Conservation (phyloP, 1,140 invertebrate species). For the Nasonia giraulti region DNA sequence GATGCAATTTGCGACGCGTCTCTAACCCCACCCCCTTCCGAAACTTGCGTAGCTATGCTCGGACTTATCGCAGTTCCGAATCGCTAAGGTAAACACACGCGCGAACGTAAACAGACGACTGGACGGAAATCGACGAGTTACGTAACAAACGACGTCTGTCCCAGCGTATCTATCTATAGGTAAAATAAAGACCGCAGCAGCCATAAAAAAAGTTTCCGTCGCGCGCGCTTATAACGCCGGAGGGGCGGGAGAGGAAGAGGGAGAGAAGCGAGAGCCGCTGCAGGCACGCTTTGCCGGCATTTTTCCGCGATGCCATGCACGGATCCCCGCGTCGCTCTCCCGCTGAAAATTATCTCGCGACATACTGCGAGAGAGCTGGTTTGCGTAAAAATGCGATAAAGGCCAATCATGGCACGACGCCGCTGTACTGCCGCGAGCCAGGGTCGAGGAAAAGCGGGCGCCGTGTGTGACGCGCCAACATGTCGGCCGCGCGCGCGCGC, state of each 20-base stretch:
- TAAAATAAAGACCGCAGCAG: not conserved
- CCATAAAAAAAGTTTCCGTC: not conserved
- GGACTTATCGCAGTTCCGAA: no score
- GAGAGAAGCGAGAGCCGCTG: not conserved
- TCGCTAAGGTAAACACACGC: not conserved
- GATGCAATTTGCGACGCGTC: not conserved
- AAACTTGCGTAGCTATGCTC: not conserved
- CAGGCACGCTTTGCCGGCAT: not conserved
- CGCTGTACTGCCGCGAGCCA: no score
- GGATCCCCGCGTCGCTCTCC: not conserved
- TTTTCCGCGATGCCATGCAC: not conserved
- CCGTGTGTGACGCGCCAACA: not conserved
- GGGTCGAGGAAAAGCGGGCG: not conserved
- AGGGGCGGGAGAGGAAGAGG: not conserved
- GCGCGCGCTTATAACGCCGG: not conserved
- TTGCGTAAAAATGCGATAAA: not conserved
- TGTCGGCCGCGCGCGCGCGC: slow-evolving; percentile 4
- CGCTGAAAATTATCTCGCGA: no score
- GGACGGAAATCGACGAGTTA: not conserved
- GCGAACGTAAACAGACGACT: not conserved
- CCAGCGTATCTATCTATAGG: not conserved
- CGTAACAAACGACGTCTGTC: not conserved
- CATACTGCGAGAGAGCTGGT: not conserved
- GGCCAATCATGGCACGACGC: not conserved
- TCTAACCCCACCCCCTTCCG: not conserved